Evolutionary conservation across 2,888 invertebrate species (phyloP), one percentile per base, ranked within the genome.

Genomic region (Acronicta aceris): DNA sequence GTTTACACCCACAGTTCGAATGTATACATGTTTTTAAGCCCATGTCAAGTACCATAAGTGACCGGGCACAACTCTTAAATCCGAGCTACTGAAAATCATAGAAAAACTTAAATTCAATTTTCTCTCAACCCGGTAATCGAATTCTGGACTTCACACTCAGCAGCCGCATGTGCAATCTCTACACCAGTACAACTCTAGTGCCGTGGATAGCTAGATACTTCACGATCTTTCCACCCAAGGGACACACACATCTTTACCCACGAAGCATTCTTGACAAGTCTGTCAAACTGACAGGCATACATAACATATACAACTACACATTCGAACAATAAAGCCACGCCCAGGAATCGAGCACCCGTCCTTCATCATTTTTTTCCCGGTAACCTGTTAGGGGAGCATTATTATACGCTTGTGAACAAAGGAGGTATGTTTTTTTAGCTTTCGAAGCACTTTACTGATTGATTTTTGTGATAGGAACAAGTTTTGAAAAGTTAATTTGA

Each of bases 361-460:
- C 74, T 64, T 55, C 56, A 49, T 67, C n/a, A 33, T 54, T 63
- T 76, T 67, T 62, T 63, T 54, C 50, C 57, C 38, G 17, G 8
- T 15, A 70, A 52, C 71, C 54, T 68, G 65, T 65, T 42, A 36
- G 71, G 68, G 55, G 51, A 55, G 55, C 73, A 70, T 62, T 73
- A 66, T 73, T 70, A 66, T 48, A 67, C 49, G 41, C 25, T 10
- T n/a, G 69, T 41, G 56, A 66, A 74, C 69, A 66, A 62, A 73
- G 64, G 46, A 67, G 33, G n/a, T 16, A 27, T 17, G 38, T 43
- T 51, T 53, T 46, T 51, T 52, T 54, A n/a, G 43, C 33, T 17
- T 61, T 52, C 7, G 16, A 45, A 70, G 45, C 71, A 71, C 65
- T 70, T 65, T 25, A 38, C 9, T 52, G 65, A 69, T 71, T 71